Base-by-base conservation (phyloP, 2,113 vertebrate species). In the Theristicus caerulescens region DNA sequence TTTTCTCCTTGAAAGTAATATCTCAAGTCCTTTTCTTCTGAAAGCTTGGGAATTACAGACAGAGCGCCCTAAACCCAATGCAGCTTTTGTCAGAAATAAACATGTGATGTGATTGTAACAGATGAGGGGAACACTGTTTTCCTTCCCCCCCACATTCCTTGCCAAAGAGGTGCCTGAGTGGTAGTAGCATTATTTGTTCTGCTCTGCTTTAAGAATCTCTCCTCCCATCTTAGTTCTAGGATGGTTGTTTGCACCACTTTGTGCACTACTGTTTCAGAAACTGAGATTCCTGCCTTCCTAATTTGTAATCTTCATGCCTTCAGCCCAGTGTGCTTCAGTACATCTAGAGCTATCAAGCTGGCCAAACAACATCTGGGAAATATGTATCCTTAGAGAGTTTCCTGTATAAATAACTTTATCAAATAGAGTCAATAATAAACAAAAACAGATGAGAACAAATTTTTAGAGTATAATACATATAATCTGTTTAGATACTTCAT, bases 401-500 rank as follows among this genome's bases (percentile, higher is more conserved):
- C 40, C 47, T 82, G 67, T 73, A 55, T 61, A 95, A 94, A 92
- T 74, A 82, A 90, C 83, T 94, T 59, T 93, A 82, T 80, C 74
- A 89, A 95, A 95, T 88, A 92, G 96, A 96, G 94, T 78, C 88
- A 95, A 96, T 59, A 83, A 82, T 94, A 93, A 96, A 85, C 31
- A 82, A 91, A 84, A 88, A 92, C 36, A 65, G 15, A 88, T 42
- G 58, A 83, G 82, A 95, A 81, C 47, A 95, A 61, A 82, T 76
- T 88, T 97, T 95, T 92, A 88, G 32, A 77, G 17, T 74, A 82
- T 82, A 91, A 96, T 64, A 96, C 67, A 94, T 94, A 76, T 86
- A 96, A 96, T 88, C 91, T 92, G 61, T 96, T 97, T 94, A 88
- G 78, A 86, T 95, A 90, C 78, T 94, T 95, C 94, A 84, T 81